phyloP scores from a whole-genome alignment of 30 jellyfish, hydroid and myxozoan species.

The Euphysa ruthae region DNA sequence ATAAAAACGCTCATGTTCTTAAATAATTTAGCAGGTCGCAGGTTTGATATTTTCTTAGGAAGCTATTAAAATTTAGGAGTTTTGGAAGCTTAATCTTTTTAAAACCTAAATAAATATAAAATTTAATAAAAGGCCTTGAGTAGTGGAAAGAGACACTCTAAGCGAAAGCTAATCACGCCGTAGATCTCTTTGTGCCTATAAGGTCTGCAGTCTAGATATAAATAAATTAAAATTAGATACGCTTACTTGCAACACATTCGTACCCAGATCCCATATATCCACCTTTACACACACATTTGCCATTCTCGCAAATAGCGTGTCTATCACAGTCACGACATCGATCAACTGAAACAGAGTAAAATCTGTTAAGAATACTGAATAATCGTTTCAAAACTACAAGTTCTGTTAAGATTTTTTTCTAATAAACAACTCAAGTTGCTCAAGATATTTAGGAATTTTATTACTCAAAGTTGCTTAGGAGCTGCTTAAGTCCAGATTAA shows the following conservation, averaged over 20 bases:
- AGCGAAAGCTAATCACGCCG: neutral
- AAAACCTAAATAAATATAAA: no score
- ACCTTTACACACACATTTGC: constrained; percentile 8
- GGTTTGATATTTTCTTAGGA: no score
- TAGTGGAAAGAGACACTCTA: neutral
- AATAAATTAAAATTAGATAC: neutral
- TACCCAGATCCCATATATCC: constrained; percentile 21
- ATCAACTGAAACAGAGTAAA: neutral
- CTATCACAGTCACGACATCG: constrained; percentile 28
- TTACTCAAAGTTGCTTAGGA: no score
- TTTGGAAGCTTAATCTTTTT: no score
- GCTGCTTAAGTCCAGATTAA: no score
- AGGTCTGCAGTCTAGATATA: no score
- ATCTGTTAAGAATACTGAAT: neutral
- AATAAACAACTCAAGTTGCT: neutral
- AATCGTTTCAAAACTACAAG: no score
- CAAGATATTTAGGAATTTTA: neutral
- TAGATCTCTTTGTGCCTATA: neutral
- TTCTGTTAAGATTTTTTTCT: no score
- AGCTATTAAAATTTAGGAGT: no score
- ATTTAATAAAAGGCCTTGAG: neutral
- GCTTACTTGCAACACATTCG: constrained; percentile 24
- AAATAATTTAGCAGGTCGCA: no score
- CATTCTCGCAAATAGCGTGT: constrained; percentile 11
- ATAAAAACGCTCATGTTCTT: no score